Conservation (phyloP, 2,888 invertebrate species). For the Drosophila emarginata region DNA sequence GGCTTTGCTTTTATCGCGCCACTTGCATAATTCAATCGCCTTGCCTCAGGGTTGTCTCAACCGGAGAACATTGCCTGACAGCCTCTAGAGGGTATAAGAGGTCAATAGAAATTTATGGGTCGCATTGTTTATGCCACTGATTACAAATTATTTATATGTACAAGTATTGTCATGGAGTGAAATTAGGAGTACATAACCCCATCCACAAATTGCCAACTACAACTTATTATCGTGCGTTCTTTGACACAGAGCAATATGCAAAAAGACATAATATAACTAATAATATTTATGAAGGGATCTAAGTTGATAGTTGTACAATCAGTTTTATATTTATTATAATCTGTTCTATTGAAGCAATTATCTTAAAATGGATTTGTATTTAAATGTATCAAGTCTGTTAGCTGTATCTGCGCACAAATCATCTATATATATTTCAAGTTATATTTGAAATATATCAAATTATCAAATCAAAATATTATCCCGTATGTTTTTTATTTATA, state of each 20-base stretch:
- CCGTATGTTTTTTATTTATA: too few species aligned
- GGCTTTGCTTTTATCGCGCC: conserved; percentile 76
- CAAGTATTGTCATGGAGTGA: conserved; percentile 19
- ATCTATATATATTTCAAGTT: too few species aligned
- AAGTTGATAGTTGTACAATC: background rate
- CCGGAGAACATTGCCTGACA: conserved; percentile 1
- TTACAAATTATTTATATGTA: conserved; percentile 66
- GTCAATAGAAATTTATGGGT: conserved; percentile 73
- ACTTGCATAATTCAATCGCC: conserved; percentile 75
- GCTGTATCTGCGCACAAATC: too few species aligned
- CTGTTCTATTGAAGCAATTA: background rate
- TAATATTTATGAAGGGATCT: background rate
- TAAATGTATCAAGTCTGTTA: too few species aligned
- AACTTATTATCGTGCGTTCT: conserved; percentile 16
- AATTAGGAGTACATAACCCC: conserved; percentile 1
- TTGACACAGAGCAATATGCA: background rate
- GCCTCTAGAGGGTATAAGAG: conserved; percentile 47
- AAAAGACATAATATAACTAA: background rate
- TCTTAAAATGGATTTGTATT: too few species aligned
- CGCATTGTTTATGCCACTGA: conserved; percentile 75
- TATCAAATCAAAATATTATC: too few species aligned
- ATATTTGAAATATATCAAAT: too few species aligned
- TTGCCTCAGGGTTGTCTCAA: conserved; percentile 12
- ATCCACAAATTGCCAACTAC: conserved; percentile 24
- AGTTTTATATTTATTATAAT: background rate